Percentiles rank a stretch among this genome's conserved stretches.
These are phyloP conservation scores for Odontomachus brunneus DNA, from an alignment of 1,140 invertebrate species.

Conservation along the genomic window DNA sequence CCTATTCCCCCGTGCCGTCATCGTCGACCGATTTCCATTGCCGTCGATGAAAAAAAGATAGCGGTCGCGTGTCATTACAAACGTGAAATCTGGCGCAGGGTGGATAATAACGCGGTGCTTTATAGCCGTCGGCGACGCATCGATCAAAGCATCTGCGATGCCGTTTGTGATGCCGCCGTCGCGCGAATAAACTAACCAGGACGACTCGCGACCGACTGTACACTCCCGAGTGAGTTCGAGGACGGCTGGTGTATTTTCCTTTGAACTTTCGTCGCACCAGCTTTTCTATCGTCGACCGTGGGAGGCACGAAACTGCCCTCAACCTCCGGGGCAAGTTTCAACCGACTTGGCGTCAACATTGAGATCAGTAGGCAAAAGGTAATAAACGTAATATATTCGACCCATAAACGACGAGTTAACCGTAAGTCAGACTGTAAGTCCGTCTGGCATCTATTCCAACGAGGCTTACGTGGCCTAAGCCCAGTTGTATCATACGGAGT, in stretches of 20 bases:
- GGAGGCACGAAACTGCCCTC: background rate
- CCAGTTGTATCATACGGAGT: slow-evolving; percentile 39
- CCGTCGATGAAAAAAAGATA: slow-evolving; percentile 49
- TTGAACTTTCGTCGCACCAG: slow-evolving; percentile 35
- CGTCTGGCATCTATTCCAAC: slow-evolving; percentile 21
- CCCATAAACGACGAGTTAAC: slow-evolving; percentile 34
- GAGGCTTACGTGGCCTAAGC: slow-evolving; percentile 46
- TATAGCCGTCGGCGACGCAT: slow-evolving; percentile 3
- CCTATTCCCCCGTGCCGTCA: slow-evolving; percentile 17
- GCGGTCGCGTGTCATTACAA: slow-evolving; percentile 23
- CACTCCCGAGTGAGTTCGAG: slow-evolving; percentile 20
- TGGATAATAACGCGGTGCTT: slow-evolving; percentile 36
- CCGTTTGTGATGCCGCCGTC: background rate
- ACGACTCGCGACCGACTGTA: slow-evolving; percentile 6
- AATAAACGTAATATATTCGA: slow-evolving; percentile 35
- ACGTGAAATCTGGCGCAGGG: slow-evolving; percentile 28
- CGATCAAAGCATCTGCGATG: background rate
- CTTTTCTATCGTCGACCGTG: slow-evolving; percentile 25
- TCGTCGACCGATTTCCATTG: slow-evolving; percentile 39
- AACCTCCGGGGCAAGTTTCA: slow-evolving; percentile 19
- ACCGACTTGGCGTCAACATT: slow-evolving; percentile 39
- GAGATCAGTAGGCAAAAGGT: slow-evolving; percentile 45
- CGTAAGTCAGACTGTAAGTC: slow-evolving; percentile 42
- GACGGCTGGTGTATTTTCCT: background rate
- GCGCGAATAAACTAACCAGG: slow-evolving; percentile 23